Percentiles rank a stretch among this genome's conserved stretches.
These are phyloP conservation scores for Chalcis sispes DNA, from an alignment of 2,888 invertebrate genomes.

Conservation along the genomic window DNA sequence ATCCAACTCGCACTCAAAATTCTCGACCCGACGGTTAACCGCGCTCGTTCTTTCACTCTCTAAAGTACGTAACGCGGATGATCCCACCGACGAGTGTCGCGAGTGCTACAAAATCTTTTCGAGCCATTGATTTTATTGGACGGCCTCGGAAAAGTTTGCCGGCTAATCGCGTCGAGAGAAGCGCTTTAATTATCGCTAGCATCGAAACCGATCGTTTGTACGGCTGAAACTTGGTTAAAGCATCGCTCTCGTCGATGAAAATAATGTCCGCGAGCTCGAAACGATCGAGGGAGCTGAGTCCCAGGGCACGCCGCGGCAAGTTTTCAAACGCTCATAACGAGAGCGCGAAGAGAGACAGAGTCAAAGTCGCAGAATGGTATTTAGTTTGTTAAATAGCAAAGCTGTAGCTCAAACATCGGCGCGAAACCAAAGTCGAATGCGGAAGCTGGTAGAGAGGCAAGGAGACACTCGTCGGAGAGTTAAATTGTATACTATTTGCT, in stretches of 20 bases:
- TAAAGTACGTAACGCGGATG: too few relatives aligned
- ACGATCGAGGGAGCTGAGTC: too few relatives aligned
- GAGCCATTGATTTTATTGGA: conserved; percentile 4
- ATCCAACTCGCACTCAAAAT: conserved; percentile 15
- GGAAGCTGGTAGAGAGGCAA: background rate
- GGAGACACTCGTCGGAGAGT: conserved; percentile 57
- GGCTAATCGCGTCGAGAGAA: background rate
- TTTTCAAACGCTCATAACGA: conserved; percentile 28
- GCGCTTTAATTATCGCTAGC: background rate
- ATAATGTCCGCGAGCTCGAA: too few relatives aligned
- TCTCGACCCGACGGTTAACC: conserved; percentile 35
- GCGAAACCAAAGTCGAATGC: conserved; percentile 38
- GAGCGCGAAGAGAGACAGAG: conserved; percentile 55
- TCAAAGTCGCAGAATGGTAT: conserved; percentile 57
- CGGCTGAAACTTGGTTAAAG: background rate
- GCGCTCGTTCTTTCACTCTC: too few relatives aligned
- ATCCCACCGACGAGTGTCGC: background rate
- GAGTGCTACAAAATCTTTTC: background rate
- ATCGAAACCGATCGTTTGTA: too few relatives aligned
- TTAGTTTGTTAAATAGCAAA: conserved; percentile 63
- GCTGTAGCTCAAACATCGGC: conserved; percentile 59
- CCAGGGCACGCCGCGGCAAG: background rate
- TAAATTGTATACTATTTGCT: conserved; percentile 69
- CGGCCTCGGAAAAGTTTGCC: background rate
- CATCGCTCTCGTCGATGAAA: background rate